Conservation (phyloP, 2,888 invertebrate genomes). For the Pemphredon lugubris region DNA sequence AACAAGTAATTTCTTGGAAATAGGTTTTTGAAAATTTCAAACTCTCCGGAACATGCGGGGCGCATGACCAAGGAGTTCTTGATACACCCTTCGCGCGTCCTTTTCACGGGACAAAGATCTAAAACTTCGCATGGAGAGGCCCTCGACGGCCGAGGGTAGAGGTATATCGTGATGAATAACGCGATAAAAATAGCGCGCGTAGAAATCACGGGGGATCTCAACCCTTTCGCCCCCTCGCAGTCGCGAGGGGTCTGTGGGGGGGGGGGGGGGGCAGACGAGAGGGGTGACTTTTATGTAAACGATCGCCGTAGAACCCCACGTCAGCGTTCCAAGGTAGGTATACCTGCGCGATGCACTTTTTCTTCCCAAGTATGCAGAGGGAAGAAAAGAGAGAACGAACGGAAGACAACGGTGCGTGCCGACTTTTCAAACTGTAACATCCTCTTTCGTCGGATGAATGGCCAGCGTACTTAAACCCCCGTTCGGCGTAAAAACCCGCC, state of each 20-base stretch:
- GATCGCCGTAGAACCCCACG: constrained; percentile 47
- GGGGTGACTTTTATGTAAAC: constrained; percentile 62
- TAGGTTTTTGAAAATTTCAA: constrained; percentile 10
- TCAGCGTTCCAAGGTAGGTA: constrained; percentile 49
- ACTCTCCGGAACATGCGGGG: constrained; percentile 5
- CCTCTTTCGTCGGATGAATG: too few relatives aligned
- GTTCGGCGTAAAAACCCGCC: neutral
- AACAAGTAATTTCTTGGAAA: constrained; percentile 12
- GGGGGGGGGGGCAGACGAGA: constrained; percentile 9
- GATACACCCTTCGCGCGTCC: constrained; percentile 10
- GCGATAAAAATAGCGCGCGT: constrained; percentile 58
- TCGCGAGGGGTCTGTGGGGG: neutral
- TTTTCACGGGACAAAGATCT: constrained; percentile 54
- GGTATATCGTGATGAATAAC: constrained; percentile 47
- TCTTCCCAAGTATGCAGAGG: neutral
- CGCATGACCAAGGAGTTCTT: constrained; percentile 18
- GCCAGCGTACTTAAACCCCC: too few relatives aligned
- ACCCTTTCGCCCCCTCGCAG: constrained; percentile 31
- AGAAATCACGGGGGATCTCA: constrained; percentile 34
- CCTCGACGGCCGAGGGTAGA: constrained; percentile 10
- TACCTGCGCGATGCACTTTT: constrained; percentile 54
- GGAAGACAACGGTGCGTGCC: neutral
- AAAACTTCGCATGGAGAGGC: constrained; percentile 11
- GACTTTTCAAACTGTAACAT: neutral
- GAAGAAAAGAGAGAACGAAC: neutral